Percentiles rank a stretch among this genome's conserved stretches.
Evolutionary conservation across 1,140 invertebrate genomes (phyloP).

Genomic region (Drosophila setifemur): DNA sequence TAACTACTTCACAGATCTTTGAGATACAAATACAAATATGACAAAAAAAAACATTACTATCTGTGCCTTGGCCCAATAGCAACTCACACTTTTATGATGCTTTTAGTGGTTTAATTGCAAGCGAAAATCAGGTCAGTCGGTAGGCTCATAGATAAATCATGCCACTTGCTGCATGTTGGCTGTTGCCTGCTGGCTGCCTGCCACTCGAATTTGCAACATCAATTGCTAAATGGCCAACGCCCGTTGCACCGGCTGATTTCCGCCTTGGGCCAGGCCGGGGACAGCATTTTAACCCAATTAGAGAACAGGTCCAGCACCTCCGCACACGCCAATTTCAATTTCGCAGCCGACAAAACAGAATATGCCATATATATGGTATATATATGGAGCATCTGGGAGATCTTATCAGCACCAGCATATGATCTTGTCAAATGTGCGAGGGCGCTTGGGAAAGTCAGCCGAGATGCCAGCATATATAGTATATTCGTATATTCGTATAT

Average conservation of each 20-base stretch:
- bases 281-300: conserved; percentile 78
- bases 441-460: conserved; percentile 15
- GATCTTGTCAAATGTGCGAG: conserved; percentile 19
- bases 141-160: conserved; percentile 60
- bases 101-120: conserved; percentile 16
- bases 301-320: conserved; percentile 74
- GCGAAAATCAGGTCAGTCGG: conserved; percentile 47
- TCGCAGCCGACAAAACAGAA: conserved; percentile 27
- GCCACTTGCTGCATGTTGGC: conserved; percentile 34
- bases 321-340: conserved; percentile 59
- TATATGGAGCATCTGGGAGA: conserved; percentile 57
- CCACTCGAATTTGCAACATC: conserved; percentile 28
- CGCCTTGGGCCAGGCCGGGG: conserved; percentile 66
- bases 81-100: background rate
- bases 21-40: no score
- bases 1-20: no score
- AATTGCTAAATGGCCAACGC: conserved; percentile 65
- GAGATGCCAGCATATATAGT: background rate
- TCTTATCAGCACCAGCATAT: conserved; percentile 47
- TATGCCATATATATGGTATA: no score
- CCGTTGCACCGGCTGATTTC: conserved; percentile 46
- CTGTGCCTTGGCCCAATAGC: background rate
- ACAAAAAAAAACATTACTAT: no score
- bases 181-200: background rate
- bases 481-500: no score